Base-by-base conservation (phyloP, 1,140 invertebrate species). In the Drosophila ercepeae region DNA sequence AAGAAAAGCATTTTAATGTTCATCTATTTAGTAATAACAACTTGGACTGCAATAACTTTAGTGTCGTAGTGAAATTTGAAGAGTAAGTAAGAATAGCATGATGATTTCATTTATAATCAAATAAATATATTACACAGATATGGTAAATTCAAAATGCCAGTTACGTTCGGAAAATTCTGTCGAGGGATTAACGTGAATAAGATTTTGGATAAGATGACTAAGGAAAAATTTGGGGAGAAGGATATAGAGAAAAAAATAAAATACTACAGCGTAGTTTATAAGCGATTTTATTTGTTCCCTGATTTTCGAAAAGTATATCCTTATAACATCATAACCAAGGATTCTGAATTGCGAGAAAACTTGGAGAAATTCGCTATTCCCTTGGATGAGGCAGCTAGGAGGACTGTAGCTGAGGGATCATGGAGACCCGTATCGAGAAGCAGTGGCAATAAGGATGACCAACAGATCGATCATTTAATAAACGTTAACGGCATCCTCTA, bases 381-480 rank as follows among this genome's bases (percentile, higher is more conserved):
- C 0, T 18, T 68, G 9, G 21, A 53, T 19, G 49, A 61, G 5
- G 16, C 8, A 0, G 63, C 64, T 2, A 50, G 13, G 16, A 7
- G 49, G 19, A 42, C 11, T 4, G 19, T 53, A 13, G 42, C 14
- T 5, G 18, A 23, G 23, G 21, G 21, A 21, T 21, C 21, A 21
- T n/a, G n/a, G n/a, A n/a, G n/a, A n/a, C n/a, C n/a, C n/a, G n/a
- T n/a, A n/a, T n/a, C n/a, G n/a, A n/a, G n/a, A n/a, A n/a, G n/a
- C n/a, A n/a, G n/a, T n/a, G n/a, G n/a, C n/a, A n/a, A n/a, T n/a
- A n/a, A n/a, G n/a, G n/a, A n/a, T n/a, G n/a, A 4, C 21, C 21
- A 21, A 21, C 21, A 21, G 2, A 45, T 69, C 34, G 46, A 18
- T 16, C 58, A 57, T 19, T 0, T 75, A 6, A 36, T 51, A 34